These are phyloP conservation scores for Neomicropteryx cornuta DNA, from an alignment of 1,140 invertebrate species.

Conservation along the genomic window DNA sequence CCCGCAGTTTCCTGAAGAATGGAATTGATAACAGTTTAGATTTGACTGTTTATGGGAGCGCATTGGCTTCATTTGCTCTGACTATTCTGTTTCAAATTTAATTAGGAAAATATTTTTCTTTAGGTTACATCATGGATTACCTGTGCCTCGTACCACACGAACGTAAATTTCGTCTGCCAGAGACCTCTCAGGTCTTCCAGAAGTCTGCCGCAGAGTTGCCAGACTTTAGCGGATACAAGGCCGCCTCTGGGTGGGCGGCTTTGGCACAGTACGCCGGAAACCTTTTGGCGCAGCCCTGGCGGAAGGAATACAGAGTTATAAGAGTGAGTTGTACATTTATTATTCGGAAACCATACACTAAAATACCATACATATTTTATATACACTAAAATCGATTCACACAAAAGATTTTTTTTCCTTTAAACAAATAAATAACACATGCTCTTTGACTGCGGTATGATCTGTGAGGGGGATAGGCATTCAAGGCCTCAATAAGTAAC, in stretches of 20 bases:
- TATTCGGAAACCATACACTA: neutral
- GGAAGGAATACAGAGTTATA: slow-evolving; percentile 71
- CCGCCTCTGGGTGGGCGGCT: slow-evolving; percentile 70
- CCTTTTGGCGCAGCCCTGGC: slow-evolving; percentile 75
- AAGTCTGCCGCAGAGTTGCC: slow-evolving; percentile 53
- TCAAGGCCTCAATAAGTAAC: no score
- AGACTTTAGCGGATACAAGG: slow-evolving; percentile 70
- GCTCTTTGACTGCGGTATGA: no score
- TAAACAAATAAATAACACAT: no score
- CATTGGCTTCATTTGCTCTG: no score
- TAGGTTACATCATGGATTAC: slow-evolving; percentile 66
- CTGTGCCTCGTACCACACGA: slow-evolving; percentile 66
- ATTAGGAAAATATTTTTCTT: slow-evolving; percentile 17
- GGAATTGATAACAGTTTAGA: no score
- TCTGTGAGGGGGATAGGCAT: no score
- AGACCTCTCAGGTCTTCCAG: slow-evolving; percentile 63
- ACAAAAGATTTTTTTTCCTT: neutral
- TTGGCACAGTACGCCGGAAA: slow-evolving; percentile 77
- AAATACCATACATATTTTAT: neutral
- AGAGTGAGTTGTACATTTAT: slow-evolving; percentile 42
- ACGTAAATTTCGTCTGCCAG: slow-evolving; percentile 63
- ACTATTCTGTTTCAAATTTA: no score
- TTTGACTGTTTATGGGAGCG: no score
- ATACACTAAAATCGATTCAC: slow-evolving; percentile 1
- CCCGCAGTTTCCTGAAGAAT: no score